phyloP scores from a whole-genome alignment of 2,888 invertebrate species.

The Limenitis camilla region DNA sequence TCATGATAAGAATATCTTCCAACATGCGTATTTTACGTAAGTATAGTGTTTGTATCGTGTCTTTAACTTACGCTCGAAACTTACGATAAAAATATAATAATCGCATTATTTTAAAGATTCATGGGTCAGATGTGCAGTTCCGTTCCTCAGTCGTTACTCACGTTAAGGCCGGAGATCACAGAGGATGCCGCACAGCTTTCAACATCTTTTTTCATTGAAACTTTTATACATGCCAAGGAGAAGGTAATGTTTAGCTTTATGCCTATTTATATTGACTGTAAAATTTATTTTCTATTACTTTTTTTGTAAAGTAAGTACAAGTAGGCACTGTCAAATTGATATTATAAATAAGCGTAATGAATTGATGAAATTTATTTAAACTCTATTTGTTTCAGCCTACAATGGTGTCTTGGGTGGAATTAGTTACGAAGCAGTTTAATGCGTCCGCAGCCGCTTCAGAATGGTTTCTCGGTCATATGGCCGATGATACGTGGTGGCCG shows the following conservation, averaged over 20 bases:
- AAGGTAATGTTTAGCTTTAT: conserved; percentile 73
- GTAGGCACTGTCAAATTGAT: too few relatives aligned
- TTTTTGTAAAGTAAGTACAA: too few relatives aligned
- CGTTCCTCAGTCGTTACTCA: conserved; percentile 90
- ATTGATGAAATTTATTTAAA: not conserved
- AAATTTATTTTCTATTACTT: too few relatives aligned
- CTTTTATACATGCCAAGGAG: conserved; percentile 97
- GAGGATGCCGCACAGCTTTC: conserved; percentile 91
- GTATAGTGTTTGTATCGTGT: conserved; percentile 33
- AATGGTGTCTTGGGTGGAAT: conserved; percentile 97
- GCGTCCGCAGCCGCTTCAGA: conserved; percentile 91
- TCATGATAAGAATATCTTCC: conserved; percentile 96
- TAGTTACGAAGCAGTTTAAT: conserved; percentile 95
- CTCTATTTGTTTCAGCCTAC: conserved; percentile 78
- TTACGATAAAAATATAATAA: not conserved
- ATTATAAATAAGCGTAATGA: too few relatives aligned
- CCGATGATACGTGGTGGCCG: conserved; percentile 96
- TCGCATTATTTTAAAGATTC: conserved; percentile 68
- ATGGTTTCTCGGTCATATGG: conserved; percentile 95
- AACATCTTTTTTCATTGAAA: conserved; percentile 96
- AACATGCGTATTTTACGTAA: conserved; percentile 95
- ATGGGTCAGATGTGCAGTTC: conserved; percentile 98
- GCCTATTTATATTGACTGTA: too few relatives aligned
- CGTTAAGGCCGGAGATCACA: conserved; percentile 85
- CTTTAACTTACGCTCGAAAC: not conserved